phyloP scores from a whole-genome alignment of 2,797 vertebrate species.

The Spatula clypeata region DNA sequence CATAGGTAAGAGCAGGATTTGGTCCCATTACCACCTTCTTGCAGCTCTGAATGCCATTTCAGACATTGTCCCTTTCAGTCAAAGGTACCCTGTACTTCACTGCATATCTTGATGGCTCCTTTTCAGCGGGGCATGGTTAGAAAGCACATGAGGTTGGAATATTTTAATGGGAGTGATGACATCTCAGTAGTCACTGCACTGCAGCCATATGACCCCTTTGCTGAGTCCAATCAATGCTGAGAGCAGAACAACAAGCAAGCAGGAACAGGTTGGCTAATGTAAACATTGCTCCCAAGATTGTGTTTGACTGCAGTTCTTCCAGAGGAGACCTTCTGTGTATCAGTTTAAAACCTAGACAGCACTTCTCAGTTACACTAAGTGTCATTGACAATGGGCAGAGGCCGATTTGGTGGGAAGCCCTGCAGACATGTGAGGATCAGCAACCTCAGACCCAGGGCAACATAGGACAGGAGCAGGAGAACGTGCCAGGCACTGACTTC shows the following conservation, averaged over 20 bases:
- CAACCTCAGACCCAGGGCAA: neutral
- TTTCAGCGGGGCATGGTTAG: neutral
- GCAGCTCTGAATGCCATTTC: neutral
- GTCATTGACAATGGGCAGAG: neutral
- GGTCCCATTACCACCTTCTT: neutral
- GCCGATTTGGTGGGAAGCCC: neutral
- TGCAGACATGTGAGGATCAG: neutral
- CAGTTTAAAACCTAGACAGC: neutral
- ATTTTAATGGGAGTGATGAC: fast-evolving
- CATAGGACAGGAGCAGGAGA: neutral
- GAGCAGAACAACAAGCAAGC: neutral
- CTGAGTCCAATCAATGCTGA: neutral
- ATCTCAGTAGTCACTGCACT: neutral
- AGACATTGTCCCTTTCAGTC: neutral
- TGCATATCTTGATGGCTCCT: neutral
- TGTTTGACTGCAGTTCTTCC: neutral
- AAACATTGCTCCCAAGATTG: fast-evolving
- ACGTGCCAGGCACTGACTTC: neutral
- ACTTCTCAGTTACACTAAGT: neutral
- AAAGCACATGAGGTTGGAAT: neutral
- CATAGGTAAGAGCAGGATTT: neutral
- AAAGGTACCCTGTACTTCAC: neutral
- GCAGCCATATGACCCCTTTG: neutral
- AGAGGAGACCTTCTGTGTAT: neutral
- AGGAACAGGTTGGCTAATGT: neutral